phyloP scores from a whole-genome alignment of 2,888 invertebrate genomes.

The Drosophila pullipes region DNA sequence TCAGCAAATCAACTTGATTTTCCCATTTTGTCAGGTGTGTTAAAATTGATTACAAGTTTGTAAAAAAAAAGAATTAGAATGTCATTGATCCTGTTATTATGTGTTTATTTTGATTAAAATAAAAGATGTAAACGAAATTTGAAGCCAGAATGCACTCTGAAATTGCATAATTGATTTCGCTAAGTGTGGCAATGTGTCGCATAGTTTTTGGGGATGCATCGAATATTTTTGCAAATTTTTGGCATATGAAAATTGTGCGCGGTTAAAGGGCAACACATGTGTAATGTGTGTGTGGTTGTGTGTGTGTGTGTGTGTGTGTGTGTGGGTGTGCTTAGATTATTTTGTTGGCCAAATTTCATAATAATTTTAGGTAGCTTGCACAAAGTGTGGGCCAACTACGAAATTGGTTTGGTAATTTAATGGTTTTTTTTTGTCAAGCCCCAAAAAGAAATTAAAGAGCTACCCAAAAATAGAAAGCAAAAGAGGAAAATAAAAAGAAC shows the following conservation, averaged over 20 bases:
- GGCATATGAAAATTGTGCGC: slow-evolving; percentile 78
- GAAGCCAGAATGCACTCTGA: not conserved
- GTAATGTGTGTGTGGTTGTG: slow-evolving; percentile 31
- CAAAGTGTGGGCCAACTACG: slow-evolving; percentile 55
- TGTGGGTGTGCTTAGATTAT: slow-evolving; percentile 15
- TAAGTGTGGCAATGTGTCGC: slow-evolving; percentile 58
- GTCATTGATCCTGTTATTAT: too few species aligned
- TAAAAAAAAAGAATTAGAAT: too few species aligned
- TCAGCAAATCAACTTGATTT: not conserved
- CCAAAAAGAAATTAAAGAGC: slow-evolving; percentile 15
- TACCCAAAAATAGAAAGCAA: slow-evolving; percentile 12
- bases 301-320: slow-evolving; percentile 31
- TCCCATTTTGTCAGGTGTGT: too few species aligned
- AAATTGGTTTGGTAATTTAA: slow-evolving; percentile 76
- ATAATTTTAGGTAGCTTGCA: slow-evolving; percentile 53
- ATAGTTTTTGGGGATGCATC: slow-evolving; percentile 66
- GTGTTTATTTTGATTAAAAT: not conserved
- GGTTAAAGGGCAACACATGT: slow-evolving; percentile 77
- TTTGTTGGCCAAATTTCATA: slow-evolving; percentile 65
- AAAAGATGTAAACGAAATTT: not conserved
- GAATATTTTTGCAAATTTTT: slow-evolving; percentile 74
- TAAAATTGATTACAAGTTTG: too few species aligned
- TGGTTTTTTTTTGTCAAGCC: slow-evolving; percentile 46
- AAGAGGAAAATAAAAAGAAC: not conserved
- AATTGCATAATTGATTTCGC: slow-evolving; percentile 10